These are phyloP conservation scores for Ormyrus thymus DNA, from an alignment of 2,888 invertebrate genomes.

Conservation along the genomic window DNA sequence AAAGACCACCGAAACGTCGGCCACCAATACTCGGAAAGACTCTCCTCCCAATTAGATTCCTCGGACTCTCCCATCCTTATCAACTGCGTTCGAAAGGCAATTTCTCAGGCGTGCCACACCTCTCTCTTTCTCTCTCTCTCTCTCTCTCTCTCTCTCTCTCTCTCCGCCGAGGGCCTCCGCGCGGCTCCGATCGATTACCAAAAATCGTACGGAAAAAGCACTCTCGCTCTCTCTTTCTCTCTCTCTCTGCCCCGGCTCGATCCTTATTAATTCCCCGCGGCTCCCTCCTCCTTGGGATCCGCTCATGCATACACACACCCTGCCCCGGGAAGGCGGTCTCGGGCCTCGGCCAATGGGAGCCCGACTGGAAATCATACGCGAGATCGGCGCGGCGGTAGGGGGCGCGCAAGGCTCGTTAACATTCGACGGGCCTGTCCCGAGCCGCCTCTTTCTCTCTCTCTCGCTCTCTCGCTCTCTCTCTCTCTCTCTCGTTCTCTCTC, in stretches of 20 bases:
- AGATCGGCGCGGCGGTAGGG: slow-evolving; percentile 64
- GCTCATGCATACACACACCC: background rate
- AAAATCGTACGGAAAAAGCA: no score
- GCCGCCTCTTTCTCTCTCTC: no score
- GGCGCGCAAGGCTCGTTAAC: slow-evolving; percentile 64
- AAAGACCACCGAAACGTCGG: no score
- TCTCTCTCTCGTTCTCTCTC: no score
- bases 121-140: background rate
- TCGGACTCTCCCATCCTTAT: no score
- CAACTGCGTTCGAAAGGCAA: no score
- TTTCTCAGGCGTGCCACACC: no score
- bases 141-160: background rate
- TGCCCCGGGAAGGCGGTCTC: slow-evolving; percentile 61
- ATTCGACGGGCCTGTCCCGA: slow-evolving; percentile 72
- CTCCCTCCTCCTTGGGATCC: background rate
- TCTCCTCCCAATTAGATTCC: background rate
- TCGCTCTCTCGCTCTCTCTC: no score
- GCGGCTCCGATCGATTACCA: background rate
- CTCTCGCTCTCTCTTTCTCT: background rate
- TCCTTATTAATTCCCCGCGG: background rate
- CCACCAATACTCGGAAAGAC: background rate
- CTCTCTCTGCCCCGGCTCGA: background rate
- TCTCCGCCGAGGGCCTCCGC: background rate
- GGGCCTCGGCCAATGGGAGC: slow-evolving; percentile 66
- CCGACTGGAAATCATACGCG: slow-evolving; percentile 72